phyloP scores from a whole-genome alignment of 2,113 vertebrate genomes.

The Thunnus maccoyii region DNA sequence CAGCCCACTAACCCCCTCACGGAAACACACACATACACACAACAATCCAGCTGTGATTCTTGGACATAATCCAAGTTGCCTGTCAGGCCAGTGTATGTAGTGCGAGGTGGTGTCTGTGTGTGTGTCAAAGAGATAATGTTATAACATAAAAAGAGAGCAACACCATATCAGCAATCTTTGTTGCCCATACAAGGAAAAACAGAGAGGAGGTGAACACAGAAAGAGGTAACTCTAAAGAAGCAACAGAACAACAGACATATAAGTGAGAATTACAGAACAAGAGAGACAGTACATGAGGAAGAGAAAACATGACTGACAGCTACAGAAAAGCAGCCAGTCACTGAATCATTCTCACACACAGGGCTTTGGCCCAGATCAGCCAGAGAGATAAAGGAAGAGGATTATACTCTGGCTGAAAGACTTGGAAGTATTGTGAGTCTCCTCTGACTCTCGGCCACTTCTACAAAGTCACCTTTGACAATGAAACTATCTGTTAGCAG shows the following conservation, averaged over 20 bases:
- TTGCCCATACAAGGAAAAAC: constrained; percentile 30
- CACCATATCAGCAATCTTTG: constrained; percentile 23
- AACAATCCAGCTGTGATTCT: constrained; percentile 79
- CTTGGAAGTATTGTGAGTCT: constrained; percentile 62
- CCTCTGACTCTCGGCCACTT: constrained; percentile 72
- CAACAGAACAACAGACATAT: constrained; percentile 33
- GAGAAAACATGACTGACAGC: constrained; percentile 59
- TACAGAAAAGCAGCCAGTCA: constrained; percentile 61
- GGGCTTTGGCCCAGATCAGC: constrained; percentile 76
- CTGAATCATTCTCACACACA: constrained; percentile 72
- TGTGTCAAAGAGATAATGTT: constrained; percentile 43
- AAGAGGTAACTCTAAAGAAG: constrained; percentile 27
- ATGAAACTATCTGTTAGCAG: constrained; percentile 45
- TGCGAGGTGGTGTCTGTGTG: constrained; percentile 36
- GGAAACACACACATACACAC: constrained; percentile 47
- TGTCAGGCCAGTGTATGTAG: constrained; percentile 50
- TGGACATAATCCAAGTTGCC: constrained; percentile 72
- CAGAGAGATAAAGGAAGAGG: constrained; percentile 77
- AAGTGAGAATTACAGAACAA: constrained; percentile 48
- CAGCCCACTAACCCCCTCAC: constrained; percentile 31
- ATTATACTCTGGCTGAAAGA: constrained; percentile 73
- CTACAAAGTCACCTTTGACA: constrained; percentile 76
- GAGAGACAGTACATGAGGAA: constrained; percentile 29
- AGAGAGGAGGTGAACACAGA: constrained; percentile 26
- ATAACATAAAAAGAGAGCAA: constrained; percentile 2